phyloP scores from a whole-genome alignment of 2,113 vertebrate genomes.

The Laticauda laticaudata region DNA sequence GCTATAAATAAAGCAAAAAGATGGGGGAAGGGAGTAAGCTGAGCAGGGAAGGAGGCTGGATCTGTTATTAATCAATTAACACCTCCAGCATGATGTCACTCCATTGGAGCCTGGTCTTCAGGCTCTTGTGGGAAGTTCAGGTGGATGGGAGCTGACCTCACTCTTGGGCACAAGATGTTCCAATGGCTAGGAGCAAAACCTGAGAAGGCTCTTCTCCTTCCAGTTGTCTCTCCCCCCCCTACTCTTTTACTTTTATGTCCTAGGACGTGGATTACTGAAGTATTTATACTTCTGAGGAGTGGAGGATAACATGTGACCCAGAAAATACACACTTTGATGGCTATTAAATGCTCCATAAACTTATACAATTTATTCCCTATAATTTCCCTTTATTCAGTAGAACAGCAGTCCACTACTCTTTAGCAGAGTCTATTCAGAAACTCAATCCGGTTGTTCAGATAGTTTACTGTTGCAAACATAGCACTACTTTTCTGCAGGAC shows the following conservation, averaged over 20 bases:
- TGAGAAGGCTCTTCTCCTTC: too few species aligned
- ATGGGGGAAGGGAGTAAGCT: too few species aligned
- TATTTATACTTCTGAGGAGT: background rate
- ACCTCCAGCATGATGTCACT: too few species aligned
- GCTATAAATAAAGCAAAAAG: too few species aligned
- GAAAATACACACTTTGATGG: background rate
- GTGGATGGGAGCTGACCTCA: too few species aligned
- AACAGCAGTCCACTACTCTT: background rate
- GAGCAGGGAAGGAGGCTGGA: too few species aligned
- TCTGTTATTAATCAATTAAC: too few species aligned
- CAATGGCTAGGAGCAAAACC: too few species aligned
- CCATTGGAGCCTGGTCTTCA: too few species aligned
- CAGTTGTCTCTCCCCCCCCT: too few species aligned
- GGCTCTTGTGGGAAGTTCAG: too few species aligned
- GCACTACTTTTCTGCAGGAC: background rate
- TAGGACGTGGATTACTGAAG: background rate
- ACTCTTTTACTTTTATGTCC: background rate
- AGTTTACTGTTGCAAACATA: background rate
- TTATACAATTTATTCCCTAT: background rate
- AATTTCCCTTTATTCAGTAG: background rate
- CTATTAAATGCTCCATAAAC: background rate
- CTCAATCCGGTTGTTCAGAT: background rate
- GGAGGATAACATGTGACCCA: background rate
- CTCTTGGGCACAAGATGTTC: too few species aligned
- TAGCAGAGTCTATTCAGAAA: background rate